Evolutionary conservation across 2,113 vertebrate species (phyloP), one percentile per base, ranked within the genome.

Genomic region (Suncus etruscus): DNA sequence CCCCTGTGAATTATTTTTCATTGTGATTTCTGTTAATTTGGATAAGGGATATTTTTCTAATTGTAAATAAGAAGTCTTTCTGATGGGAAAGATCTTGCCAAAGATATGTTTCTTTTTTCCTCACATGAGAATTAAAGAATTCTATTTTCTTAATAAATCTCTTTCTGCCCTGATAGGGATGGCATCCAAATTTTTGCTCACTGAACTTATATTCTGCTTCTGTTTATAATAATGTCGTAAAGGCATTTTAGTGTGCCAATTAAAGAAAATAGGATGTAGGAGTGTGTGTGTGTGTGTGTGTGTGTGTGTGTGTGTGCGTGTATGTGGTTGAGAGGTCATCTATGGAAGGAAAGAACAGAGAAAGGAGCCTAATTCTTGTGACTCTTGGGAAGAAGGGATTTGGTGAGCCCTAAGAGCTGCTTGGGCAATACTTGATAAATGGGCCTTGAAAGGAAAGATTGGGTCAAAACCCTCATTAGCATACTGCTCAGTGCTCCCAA

Each of bases 191-290:
- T 2, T 83, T 87, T 81, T 86, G 29, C 45, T 58, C 66, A 18
- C 4, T 83, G 51, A 93, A 65, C 80, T 93, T 82, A 47, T 29
- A 68, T 72, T 80, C 11, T 77, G 14, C n/a, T 83, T 80, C 15
- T 81, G 14, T n/a, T 80, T 75, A 65, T 50, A 75, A 11, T 58
- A 16, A 74, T 29, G n/a, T 39, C 47, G 22, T 51, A 20, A 14
- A 79, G n/a, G 18, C 65, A 63, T 89, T 51, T n/a, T n/a, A 9
- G 25, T 47, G 25, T 47, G 2, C 27, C 51, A 76, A 70, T 83
- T 10, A 74, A 63, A 91, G 65, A 48, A 50, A 77, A 66, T 32
- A 50, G 77, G 8, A 27, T 82, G 39, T 25, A 29, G 32, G 10
- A 5, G 39, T 39, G 39, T 39, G 39, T 39, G 39, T 39, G 39